Percentiles rank a stretch among this genome's conserved stretches.
These are phyloP conservation scores for Epinotia ramella DNA, from an alignment of 2,888 invertebrate species.

Conservation along the genomic window DNA sequence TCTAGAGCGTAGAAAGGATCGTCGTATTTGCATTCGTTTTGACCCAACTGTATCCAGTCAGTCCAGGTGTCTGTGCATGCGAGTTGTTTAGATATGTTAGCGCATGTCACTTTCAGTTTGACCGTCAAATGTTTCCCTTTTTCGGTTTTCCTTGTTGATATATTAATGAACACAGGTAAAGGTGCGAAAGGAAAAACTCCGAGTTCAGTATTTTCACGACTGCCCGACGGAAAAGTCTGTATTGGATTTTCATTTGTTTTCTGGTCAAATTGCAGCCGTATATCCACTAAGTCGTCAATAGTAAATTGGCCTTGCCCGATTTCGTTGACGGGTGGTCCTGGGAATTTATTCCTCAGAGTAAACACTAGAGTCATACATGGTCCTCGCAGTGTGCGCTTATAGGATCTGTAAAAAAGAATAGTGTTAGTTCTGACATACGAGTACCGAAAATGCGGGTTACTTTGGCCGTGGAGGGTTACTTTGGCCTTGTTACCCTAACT, in stretches of 20 bases:
- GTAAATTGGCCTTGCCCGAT: not conserved
- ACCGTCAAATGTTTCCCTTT: not conserved
- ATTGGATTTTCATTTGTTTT: not conserved
- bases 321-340: not conserved
- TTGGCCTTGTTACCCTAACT: too few species aligned
- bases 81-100: not conserved
- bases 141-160: not conserved
- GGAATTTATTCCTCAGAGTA: not conserved
- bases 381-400: not conserved
- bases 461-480: too few species aligned
- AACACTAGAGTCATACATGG: not conserved
- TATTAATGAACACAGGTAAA: not conserved
- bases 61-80: not conserved
- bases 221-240: too few species aligned
- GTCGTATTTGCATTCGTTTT: not conserved
- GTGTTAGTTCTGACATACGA: not conserved
- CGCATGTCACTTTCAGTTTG: not conserved
- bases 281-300: not conserved
- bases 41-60: not conserved
- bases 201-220: too few species aligned
- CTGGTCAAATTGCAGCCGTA: not conserved
- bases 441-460: too few species aligned
- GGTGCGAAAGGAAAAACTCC: not conserved
- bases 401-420: not conserved
- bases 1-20: not conserved